Percentiles rank a stretch among this genome's conserved stretches.
These are phyloP conservation scores for Cephalopachus bancanus DNA, from an alignment of 2,797 vertebrate genomes.

Conservation along the genomic window DNA sequence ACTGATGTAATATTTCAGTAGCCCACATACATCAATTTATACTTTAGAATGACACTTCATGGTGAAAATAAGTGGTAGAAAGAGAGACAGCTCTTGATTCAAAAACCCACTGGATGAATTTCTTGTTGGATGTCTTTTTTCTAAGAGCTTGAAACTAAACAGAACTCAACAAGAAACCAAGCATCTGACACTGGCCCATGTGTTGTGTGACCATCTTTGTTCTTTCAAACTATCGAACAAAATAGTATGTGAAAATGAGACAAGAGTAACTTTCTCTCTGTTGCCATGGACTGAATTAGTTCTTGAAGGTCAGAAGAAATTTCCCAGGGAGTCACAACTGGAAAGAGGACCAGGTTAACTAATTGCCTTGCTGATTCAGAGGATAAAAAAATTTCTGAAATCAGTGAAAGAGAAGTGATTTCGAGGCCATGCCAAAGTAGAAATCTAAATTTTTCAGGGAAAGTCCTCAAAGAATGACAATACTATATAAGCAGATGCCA, in stretches of 20 bases:
- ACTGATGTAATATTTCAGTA: neutral
- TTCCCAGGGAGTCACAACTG: neutral
- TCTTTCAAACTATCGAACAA: neutral
- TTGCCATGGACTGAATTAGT: neutral
- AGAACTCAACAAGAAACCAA: neutral
- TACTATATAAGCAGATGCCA: neutral
- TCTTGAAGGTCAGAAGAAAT: conserved; percentile 18
- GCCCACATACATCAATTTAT: neutral
- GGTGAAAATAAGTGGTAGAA: neutral
- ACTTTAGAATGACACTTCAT: neutral
- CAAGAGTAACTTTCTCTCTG: neutral
- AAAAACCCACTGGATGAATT: neutral
- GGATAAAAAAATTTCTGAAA: neutral
- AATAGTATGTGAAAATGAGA: neutral
- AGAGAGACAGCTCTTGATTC: neutral
- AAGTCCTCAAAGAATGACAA: neutral
- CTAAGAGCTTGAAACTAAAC: neutral
- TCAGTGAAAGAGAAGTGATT: conserved; percentile 31
- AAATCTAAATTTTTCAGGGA: conserved; percentile 5
- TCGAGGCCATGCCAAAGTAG: neutral
- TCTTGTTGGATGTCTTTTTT: neutral
- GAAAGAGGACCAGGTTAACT: neutral
- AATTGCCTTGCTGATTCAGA: conserved; percentile 34
- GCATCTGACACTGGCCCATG: neutral
- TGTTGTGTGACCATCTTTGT: neutral